Conservation (phyloP, 1,140 invertebrate species). For the Idris sp. region DNA sequence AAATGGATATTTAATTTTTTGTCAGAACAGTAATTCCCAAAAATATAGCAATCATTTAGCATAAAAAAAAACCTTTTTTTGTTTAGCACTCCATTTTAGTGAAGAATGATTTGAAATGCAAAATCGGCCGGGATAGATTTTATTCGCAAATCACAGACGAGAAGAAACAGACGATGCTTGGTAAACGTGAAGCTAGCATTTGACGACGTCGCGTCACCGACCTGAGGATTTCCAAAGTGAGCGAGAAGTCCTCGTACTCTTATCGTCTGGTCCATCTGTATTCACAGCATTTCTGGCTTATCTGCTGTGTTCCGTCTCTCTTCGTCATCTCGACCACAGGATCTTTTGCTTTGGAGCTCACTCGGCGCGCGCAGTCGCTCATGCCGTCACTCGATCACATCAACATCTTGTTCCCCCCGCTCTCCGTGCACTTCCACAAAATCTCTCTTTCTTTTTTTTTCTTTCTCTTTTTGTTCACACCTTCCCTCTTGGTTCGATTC, state of each 20-base stretch:
- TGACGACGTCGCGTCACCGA: constrained; percentile 36
- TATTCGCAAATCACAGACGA: constrained; percentile 53
- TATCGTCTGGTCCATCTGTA: constrained; percentile 72
- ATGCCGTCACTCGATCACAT: constrained; percentile 67
- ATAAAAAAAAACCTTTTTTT: constrained; percentile 40
- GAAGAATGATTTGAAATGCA: constrained; percentile 53
- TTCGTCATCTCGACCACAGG: constrained; percentile 38
- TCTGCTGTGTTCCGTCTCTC: constrained; percentile 54
- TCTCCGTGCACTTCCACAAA: constrained; percentile 45
- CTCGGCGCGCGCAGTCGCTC: constrained; percentile 46
- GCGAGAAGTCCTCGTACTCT: constrained; percentile 53
- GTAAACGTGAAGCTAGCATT: constrained; percentile 49
- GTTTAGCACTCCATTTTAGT: constrained; percentile 46
- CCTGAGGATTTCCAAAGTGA: constrained; percentile 53
- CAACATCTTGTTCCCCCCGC: constrained; percentile 66
- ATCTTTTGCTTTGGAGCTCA: constrained; percentile 51
- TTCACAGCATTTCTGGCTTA: constrained; percentile 68
- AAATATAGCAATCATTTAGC: no score
- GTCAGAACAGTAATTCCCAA: no score
- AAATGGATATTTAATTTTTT: no score
- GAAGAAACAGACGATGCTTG: constrained; percentile 50
- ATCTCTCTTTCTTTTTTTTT: no score
- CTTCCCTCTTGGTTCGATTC: constrained; percentile 16
- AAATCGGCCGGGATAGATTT: constrained; percentile 47
- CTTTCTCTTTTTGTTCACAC: constrained; percentile 6